These are phyloP conservation scores for Melitaea athalia DNA, from an alignment of 2,888 invertebrate species.

Conservation along the genomic window DNA sequence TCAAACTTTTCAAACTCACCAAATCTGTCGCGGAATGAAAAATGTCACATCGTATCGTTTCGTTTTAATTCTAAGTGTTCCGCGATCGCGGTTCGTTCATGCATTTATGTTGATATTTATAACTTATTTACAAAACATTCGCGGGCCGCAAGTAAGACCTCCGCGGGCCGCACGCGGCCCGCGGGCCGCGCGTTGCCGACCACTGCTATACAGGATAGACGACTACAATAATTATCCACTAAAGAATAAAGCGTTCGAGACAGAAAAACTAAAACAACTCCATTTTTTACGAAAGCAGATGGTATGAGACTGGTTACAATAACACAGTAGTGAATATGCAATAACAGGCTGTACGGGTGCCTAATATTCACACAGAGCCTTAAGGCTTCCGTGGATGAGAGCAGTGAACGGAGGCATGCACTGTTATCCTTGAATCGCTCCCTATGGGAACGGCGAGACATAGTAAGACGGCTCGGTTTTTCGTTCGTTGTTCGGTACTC, in stretches of 20 bases:
- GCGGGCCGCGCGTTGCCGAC: no score
- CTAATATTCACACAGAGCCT: conserved; percentile 35
- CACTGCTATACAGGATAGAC: background rate
- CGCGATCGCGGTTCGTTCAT: no score
- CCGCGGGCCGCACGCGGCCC: no score
- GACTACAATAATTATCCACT: background rate
- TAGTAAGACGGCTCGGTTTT: conserved; percentile 57
- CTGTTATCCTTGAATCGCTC: conserved; percentile 69
- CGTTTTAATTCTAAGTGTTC: no score
- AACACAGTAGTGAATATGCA: conserved; percentile 22
- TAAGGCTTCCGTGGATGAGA: conserved; percentile 67
- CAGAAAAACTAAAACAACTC: background rate
- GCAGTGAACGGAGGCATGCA: conserved; percentile 76
- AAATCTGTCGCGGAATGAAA: no score
- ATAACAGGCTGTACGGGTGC: conserved; percentile 25
- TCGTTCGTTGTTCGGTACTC: conserved; percentile 49
- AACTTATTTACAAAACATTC: no score
- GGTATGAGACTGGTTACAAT: conserved; percentile 5
- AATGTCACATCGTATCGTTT: no score
- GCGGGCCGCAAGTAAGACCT: no score
- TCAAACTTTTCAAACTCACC: no score
- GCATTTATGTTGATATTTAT: no score
- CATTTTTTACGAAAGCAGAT: conserved; percentile 11
- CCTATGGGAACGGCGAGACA: conserved; percentile 62
- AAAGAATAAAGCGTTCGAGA: conserved; percentile 3